Conservation (phyloP, 2,888 invertebrate genomes). For the Mechanitis messenoides region DNA sequence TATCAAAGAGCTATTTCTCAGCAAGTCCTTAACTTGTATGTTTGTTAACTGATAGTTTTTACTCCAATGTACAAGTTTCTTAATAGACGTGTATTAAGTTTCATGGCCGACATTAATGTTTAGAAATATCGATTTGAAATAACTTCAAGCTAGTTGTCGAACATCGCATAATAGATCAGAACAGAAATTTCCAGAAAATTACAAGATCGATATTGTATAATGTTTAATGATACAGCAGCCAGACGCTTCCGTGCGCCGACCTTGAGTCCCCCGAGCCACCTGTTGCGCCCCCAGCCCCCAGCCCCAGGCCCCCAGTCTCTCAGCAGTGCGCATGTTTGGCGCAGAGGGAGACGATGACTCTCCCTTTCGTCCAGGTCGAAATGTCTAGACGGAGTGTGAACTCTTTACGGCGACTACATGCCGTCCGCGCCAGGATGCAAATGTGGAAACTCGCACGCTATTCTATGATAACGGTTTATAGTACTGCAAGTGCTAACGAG, state of each 20-base stretch:
- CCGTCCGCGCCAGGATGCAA: slow-evolving; percentile 25
- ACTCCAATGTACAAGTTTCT: too few species aligned
- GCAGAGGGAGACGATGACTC: slow-evolving; percentile 49
- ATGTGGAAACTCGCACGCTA: slow-evolving; percentile 42
- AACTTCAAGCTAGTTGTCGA: too few species aligned
- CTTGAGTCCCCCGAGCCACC: slow-evolving; percentile 57
- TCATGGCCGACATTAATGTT: too few species aligned
- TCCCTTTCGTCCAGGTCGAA: slow-evolving; percentile 68
- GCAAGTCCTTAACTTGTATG: too few species aligned
- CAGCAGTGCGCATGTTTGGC: slow-evolving; percentile 65
- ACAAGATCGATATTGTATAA: slow-evolving; percentile 64
- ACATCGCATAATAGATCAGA: not conserved
- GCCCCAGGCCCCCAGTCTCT: slow-evolving; percentile 47
- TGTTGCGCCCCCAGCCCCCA: slow-evolving; percentile 53
- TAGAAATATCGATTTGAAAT: too few species aligned
- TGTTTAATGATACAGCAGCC: slow-evolving; percentile 49
- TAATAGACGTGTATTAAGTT: too few species aligned
- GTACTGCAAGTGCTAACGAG: too few species aligned
- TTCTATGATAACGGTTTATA: too few species aligned
- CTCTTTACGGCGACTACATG: slow-evolving; percentile 53
- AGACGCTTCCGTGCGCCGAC: slow-evolving; percentile 74
- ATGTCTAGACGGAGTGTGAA: slow-evolving; percentile 72
- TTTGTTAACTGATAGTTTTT: too few species aligned
- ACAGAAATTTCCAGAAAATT: slow-evolving; percentile 2
- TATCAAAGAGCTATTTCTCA: too few species aligned